Evolutionary conservation across 2,797 vertebrate species (phyloP), one percentile per base, ranked within the genome.

Genomic region (Pangasius mekongensis): DNA sequence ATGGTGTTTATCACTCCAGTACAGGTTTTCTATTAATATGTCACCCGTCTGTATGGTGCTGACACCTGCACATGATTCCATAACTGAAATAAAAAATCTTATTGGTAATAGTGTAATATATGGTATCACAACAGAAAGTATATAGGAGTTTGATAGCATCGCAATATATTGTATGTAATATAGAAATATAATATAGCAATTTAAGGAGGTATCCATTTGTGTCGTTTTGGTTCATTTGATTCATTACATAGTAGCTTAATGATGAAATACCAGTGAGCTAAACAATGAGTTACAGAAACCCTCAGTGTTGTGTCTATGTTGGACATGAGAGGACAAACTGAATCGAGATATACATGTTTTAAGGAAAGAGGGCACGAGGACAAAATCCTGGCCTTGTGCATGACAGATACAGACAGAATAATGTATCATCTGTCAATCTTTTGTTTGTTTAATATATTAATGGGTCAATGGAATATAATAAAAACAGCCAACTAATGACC

Each of bases 301-400:
- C 18, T 49, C 43, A 22, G n/a, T 67, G 62, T 83, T 83, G 43
- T 83, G 82, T 83, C 82, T 83, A 47, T 49, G 39, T 66, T 18
- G 7, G 14, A 49, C 14, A 54, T 54, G 54, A 18, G 54, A 54
- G 54, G 14, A 18, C 39, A 49, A 52, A 66, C 3, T 33, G n/a
- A 67, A 83, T 64, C 16, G 3, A 66, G 60, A 83, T 83, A 66
- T 11, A 39, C 30, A 54, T 71, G 83, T 84, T 84, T 84, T 13
- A 16, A 54, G 66, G 39, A 66, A 83, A 64, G 3, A 83, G 14
- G 27, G n/a, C 5, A 66, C 16, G 3, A 66, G 81, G 83, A 71
- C 62, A 84, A 52, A 66, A 67, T 67, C n/a, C 39, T 52, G 10
- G 7, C 82, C 62, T 84, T 52, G 39, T 47, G 43, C 58, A 62